Evolutionary conservation across 1,140 invertebrate species (phyloP).

Genomic region (Aleiodes sp.): DNA sequence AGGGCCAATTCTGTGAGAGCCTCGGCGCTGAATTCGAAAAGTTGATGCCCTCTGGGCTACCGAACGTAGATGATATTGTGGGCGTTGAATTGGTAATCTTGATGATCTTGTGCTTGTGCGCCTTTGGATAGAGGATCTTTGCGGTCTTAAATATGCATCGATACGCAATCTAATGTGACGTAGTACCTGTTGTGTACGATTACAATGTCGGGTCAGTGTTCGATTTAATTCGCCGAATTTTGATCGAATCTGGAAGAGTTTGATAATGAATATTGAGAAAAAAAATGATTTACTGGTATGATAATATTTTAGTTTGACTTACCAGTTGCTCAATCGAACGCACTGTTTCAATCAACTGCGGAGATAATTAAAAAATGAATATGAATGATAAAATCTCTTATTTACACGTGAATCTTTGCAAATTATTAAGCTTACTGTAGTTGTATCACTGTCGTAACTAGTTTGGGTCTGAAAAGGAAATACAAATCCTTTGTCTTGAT

Average conservation of each 20-base stretch:
- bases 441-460: too few species aligned
- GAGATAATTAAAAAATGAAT: too few species aligned
- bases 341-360: too few species aligned
- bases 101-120: background rate
- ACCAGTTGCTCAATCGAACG: background rate
- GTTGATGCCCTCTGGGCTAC: background rate
- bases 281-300: background rate
- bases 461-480: too few species aligned
- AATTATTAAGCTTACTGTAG: too few species aligned
- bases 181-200: background rate
- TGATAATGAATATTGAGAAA: background rate
- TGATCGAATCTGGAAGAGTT: background rate
- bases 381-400: too few species aligned
- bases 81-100: background rate
- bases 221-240: background rate
- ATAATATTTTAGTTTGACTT: background rate
- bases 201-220: background rate
- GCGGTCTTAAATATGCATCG: background rate
- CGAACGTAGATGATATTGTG: background rate
- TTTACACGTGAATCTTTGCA: too few species aligned
- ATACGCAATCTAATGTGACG: background rate
- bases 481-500: too few species aligned
- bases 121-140: background rate
- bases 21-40: too few species aligned
- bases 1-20: too few species aligned